Base-by-base conservation (phyloP, 2,888 invertebrate genomes). In the Leucophenga montana region DNA sequence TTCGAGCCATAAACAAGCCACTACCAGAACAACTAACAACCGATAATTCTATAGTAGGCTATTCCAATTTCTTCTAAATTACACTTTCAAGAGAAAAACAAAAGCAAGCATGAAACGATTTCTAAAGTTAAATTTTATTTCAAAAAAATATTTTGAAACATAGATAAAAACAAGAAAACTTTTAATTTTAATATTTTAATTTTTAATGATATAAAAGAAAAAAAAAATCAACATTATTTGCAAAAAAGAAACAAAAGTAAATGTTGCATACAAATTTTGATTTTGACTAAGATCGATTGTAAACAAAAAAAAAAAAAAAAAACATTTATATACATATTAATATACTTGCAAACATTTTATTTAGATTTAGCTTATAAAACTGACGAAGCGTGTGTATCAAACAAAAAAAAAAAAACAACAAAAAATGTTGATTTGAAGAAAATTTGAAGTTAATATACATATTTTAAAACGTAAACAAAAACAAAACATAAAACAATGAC, bases 311-410 rank as follows among this genome's bases (percentile, higher is more conserved):
- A 44, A 77, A 53, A 74, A 71, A 73, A 73, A 70, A 44, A 73
- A 66, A 56, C 56, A 50, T 54, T 50, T 59, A 67, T 54, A n/a
- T 50, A n/a, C n/a, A n/a, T n/a, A n/a, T n/a, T n/a, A 68, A 68
- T 68, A 46, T 66, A 69, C 46, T 66, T 69, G 20, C 20, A 53
- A 53, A 48, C n/a, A 65, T 56, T 22, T 74, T 71, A 78, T 75
- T 82, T 80, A 82, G 78, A 39, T 75, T 78, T 79, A 78, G 78
- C 77, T 77, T 77, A 77, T 82, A 84, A 85, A 86, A 85, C 84
- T 86, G 86, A 85, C 86, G 87, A 86, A 86, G 86, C 79, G 85
- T 85, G 85, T 86, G 84, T 86, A 83, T 79, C 74, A 75, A 67
- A 39, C 31, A 68, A 14, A 67, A n/a, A n/a, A n/a, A n/a, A n/a